These are phyloP conservation scores for Clarias platycephalus DNA, from an alignment of 2,797 vertebrate species.

Conservation along the genomic window DNA sequence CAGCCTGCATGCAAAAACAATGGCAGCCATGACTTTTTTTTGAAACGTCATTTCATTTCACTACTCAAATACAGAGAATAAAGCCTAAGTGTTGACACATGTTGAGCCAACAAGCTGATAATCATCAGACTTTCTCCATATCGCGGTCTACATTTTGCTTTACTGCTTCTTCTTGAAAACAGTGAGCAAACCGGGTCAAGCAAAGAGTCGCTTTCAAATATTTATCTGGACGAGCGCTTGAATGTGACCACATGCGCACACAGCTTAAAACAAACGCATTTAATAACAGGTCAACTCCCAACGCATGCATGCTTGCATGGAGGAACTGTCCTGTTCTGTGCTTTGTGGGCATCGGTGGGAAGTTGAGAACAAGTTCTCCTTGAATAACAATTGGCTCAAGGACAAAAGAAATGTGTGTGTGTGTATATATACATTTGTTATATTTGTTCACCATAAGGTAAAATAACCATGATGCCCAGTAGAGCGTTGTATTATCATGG, in stretches of 20 bases:
- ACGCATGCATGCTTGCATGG: no score
- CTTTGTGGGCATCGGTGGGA: background rate
- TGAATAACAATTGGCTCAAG: background rate
- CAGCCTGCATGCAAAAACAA: background rate
- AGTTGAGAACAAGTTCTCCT: background rate
- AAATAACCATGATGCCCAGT: no score
- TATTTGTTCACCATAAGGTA: no score
- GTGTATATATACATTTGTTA: no score
- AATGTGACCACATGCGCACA: background rate
- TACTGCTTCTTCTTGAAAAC: background rate
- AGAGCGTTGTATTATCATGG: no score
- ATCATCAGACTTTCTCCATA: conserved; percentile 19
- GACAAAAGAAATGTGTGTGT: no score
- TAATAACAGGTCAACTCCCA: background rate
- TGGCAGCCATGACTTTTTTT: background rate
- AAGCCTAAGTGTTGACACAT: conserved; percentile 5
- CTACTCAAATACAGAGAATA: conserved; percentile 26
- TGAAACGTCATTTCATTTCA: background rate
- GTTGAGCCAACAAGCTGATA: conserved; percentile 1
- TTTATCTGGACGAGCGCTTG: background rate
- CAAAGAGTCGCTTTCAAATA: conserved; percentile 16
- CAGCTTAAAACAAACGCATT: background rate
- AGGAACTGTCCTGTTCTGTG: background rate
- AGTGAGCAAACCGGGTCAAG: background rate
- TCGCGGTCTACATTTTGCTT: background rate